Conservation (phyloP, 2,888 invertebrate genomes). For the Tridacna crocea region DNA sequence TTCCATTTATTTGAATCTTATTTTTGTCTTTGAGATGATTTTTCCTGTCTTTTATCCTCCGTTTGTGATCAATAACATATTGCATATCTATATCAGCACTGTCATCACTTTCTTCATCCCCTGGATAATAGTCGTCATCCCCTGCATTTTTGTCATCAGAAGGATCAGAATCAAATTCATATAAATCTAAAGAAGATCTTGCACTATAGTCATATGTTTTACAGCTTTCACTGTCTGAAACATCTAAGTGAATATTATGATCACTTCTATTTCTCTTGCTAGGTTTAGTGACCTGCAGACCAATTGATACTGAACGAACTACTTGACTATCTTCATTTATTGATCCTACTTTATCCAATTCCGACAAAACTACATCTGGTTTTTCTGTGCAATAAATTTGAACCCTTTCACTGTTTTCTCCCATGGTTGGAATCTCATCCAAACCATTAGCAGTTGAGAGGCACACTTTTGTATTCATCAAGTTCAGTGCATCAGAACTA, state of each 20-base stretch:
- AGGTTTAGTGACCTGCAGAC: background rate
- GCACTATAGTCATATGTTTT: slow-evolving; percentile 11
- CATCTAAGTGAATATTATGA: background rate
- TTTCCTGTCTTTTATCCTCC: background rate
- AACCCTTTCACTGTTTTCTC: too few relatives aligned
- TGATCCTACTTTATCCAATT: too few relatives aligned
- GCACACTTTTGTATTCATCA: too few relatives aligned
- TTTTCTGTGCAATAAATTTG: too few relatives aligned
- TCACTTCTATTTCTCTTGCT: background rate
- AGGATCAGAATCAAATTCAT: background rate
- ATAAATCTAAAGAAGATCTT: slow-evolving; percentile 1
- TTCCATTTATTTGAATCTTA: background rate
- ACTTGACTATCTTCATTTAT: background rate
- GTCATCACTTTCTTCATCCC: background rate
- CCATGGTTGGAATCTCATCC: background rate
- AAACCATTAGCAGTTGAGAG: background rate
- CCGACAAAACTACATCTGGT: too few relatives aligned
- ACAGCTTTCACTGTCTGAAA: slow-evolving; percentile 5
- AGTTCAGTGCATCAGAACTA: background rate
- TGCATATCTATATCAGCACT: background rate
- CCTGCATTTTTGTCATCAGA: background rate
- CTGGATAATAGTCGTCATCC: slow-evolving; percentile 24
- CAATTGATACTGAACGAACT: background rate
- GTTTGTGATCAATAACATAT: background rate
- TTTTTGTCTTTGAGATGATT: background rate